Percentiles rank a stretch among this genome's conserved stretches.
These are phyloP conservation scores for Perizoma affinitatum DNA, from an alignment of 2,888 invertebrate species.

Conservation along the genomic window DNA sequence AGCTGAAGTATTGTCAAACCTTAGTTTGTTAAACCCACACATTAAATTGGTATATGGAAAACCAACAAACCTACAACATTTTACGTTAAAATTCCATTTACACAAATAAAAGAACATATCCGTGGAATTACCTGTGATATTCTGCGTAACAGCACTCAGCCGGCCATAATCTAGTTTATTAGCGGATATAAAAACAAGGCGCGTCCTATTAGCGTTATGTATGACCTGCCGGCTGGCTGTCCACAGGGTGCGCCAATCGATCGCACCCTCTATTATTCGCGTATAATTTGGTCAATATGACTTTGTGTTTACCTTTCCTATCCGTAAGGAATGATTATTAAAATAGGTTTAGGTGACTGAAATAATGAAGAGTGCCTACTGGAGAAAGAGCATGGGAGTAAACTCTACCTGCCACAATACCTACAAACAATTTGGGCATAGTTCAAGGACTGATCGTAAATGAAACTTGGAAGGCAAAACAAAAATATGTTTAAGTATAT, in stretches of 20 bases:
- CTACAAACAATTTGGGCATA: too few relatives aligned
- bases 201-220: slow-evolving; percentile 62
- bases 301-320: slow-evolving; percentile 3
- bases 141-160: slow-evolving; percentile 42
- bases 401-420: too few relatives aligned
- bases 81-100: too few relatives aligned
- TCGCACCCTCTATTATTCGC: slow-evolving; percentile 43
- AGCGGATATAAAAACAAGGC: slow-evolving; percentile 59
- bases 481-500: too few relatives aligned
- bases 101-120: neutral
- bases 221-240: slow-evolving; percentile 50
- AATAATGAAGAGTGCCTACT: neutral
- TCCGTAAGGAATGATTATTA: neutral
- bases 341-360: neutral
- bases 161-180: slow-evolving; percentile 64
- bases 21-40: too few relatives aligned
- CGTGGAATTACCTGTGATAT: slow-evolving; percentile 29
- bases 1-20: too few relatives aligned
- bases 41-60: neutral
- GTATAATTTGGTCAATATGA: slow-evolving; percentile 12
- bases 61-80: neutral
- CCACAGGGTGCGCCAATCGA: slow-evolving; percentile 70
- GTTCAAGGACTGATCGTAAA: too few relatives aligned
- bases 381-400: too few relatives aligned
- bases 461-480: too few relatives aligned